phyloP scores from a whole-genome alignment of 1,140 invertebrate genomes.

The Listronotus bonariensis region DNA sequence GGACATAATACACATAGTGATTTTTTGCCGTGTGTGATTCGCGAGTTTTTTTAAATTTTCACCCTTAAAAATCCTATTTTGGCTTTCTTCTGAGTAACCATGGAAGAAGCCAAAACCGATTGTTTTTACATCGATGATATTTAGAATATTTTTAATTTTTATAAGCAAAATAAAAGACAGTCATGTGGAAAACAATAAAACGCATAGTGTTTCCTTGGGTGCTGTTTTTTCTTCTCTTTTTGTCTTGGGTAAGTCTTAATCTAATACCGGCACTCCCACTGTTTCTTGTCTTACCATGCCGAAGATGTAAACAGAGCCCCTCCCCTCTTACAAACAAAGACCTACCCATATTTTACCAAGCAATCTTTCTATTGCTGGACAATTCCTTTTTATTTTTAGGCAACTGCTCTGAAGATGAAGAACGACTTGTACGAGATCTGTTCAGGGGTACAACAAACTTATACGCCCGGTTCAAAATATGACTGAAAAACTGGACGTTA shows the following conservation, averaged over 20 bases:
- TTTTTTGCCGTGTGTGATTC: constrained; percentile 21
- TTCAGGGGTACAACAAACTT: constrained; percentile 98
- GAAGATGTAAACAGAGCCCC: constrained; percentile 55
- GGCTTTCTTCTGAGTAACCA: constrained; percentile 40
- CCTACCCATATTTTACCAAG: not conserved
- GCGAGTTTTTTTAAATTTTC: constrained; percentile 16
- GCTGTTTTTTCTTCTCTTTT: constrained; percentile 43
- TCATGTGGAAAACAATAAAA: constrained; percentile 45
- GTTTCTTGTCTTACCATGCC: constrained; percentile 39
- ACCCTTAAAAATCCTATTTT: constrained; percentile 7
- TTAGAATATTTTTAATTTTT: constrained; percentile 30
- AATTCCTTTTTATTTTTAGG: constrained; percentile 57
- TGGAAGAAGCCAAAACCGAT: constrained; percentile 47
- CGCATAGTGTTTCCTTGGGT: constrained; percentile 41
- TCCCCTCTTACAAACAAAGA: constrained; percentile 53
- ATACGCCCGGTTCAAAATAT: constrained; percentile 98
- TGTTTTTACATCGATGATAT: constrained; percentile 50
- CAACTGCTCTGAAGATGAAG: constrained; percentile 82
- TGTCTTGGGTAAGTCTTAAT: constrained; percentile 46
- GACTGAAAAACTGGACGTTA: constrained; percentile 94
- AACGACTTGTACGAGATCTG: constrained; percentile 91
- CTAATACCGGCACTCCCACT: constrained; percentile 48
- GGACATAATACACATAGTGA: constrained; percentile 16
- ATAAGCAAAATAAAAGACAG: constrained; percentile 41
- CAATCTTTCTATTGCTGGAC: not conserved